These are phyloP conservation scores for Melanophora roralis DNA, from an alignment of 2,888 invertebrate species.

Conservation along the genomic window DNA sequence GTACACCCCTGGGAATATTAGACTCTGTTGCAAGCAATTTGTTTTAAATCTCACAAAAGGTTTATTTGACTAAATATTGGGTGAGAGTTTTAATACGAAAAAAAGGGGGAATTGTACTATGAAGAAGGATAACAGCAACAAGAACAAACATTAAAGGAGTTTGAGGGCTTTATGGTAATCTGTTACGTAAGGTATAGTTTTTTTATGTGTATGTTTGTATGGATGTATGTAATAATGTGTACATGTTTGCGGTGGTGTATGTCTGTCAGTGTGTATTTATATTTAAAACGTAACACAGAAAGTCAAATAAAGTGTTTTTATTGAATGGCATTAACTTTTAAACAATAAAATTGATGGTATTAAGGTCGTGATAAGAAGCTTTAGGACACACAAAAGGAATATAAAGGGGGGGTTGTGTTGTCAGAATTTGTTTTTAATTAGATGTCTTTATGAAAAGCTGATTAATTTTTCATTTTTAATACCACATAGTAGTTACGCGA, in stretches of 20 bases:
- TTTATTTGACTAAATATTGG: constrained; percentile 52
- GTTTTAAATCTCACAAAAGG: constrained; percentile 56
- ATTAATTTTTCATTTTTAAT: constrained; percentile 20
- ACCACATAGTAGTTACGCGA: too few relatives aligned
- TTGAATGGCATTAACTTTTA: constrained; percentile 61
- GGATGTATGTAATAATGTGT: background rate
- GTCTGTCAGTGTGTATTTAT: background rate
- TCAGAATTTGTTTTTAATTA: constrained; percentile 37
- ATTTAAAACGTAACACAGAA: constrained; percentile 13
- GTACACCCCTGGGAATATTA: constrained; percentile 60
- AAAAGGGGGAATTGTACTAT: background rate
- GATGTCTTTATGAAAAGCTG: constrained; percentile 44
- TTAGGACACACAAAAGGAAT: background rate
- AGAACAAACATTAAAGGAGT: constrained; percentile 1
- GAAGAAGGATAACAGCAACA: background rate
- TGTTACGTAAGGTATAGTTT: constrained; percentile 58
- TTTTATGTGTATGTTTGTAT: constrained; percentile 16
- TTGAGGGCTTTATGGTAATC: constrained; percentile 57
- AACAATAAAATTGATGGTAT: constrained; percentile 59
- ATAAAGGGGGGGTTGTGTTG: background rate
- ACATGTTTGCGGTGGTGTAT: background rate
- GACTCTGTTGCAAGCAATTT: constrained; percentile 44
- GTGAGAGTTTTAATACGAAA: constrained; percentile 46
- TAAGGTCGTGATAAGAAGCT: constrained; percentile 52
- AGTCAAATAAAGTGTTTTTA: constrained; percentile 61